Evolutionary conservation across 92 coral and sea anemone species (phyloP), one percentile per base, ranked within the genome.

Genomic region (Parazoanthus atlanticus): DNA sequence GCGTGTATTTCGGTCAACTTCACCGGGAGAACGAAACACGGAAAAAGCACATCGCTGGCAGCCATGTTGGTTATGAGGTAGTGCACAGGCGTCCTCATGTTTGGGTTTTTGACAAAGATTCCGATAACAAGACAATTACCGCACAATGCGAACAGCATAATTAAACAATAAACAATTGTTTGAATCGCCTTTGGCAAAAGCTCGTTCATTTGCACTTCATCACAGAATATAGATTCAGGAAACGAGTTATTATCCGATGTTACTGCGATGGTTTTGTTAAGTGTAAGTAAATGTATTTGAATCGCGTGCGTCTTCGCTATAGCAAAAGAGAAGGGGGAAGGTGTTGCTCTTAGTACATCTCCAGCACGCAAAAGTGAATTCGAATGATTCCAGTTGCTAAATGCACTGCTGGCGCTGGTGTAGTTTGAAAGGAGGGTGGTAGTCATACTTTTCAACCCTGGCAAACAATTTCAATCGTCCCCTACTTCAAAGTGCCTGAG

Each of bases 31-130:
- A 72, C 76, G 38, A 72, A 72, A 30, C 76, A 72, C 16, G 76
- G 76, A 13, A 72, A 15, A 17, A 72, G 76, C 38, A 72, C 38
- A 13, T 72, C 76, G 23, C 76, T 72, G 33, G 41, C 78, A 16
- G 78, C 78, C 78, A 74, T 74, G 8, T 74, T 74, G 78, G 78
- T 74, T 74, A 74, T 74, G 41, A 74, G 41, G 26, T 3, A 74
- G 26, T 74, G 78, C 8, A 74, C 25, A 15, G 78, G 78, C 2
- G 78, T 32, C 41, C 46, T 29, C 78, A 74, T 74, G 46, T 34
- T 74, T 23, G 25, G 46, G 26, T 74, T 74, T 38, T 33, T 74
- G 41, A 32, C 8, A 5, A 74, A 33, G 25, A 33, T 33, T 1
- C n/a, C 47, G 15, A 74, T 74, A 33, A 74, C 43, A 23, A 74